Evolutionary conservation across 2,113 vertebrate genomes (phyloP).

Genomic region (Cichladusa arquata): DNA sequence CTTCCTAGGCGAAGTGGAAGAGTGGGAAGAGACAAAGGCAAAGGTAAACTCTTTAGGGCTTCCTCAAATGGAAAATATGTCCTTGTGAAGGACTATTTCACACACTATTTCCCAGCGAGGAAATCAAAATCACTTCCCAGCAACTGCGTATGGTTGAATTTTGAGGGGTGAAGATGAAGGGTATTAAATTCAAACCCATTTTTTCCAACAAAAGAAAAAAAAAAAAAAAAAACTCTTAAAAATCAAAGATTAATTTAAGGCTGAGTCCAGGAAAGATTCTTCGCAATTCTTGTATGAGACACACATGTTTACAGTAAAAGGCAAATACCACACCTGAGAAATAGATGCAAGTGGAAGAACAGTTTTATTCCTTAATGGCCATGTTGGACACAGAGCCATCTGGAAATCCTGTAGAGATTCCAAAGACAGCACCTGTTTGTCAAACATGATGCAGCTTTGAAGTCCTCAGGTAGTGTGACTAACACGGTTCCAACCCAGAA

Average conservation of each 20-base stretch:
- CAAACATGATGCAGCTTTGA: not conserved
- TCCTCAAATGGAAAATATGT: not conserved
- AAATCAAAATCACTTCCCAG: not conserved
- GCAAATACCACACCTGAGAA: not conserved
- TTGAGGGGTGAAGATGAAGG: not conserved
- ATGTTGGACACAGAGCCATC: not conserved
- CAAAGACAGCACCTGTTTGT: constrained; percentile 7
- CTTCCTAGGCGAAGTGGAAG: not conserved
- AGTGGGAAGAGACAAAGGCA: not conserved
- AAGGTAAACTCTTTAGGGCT: not conserved
- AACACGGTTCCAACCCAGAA: not conserved
- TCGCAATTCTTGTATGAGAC: not conserved
- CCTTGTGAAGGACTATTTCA: not conserved
- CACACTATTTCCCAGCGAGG: not conserved
- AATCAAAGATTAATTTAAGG: not conserved
- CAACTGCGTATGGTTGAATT: not conserved
- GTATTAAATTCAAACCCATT: not conserved
- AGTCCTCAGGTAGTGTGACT: not conserved
- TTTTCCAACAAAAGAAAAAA: not conserved
- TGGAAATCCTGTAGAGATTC: constrained; percentile 25
- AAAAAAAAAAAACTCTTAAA: not conserved
- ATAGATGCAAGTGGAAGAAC: not conserved
- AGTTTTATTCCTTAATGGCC: not conserved
- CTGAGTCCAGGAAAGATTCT: not conserved
- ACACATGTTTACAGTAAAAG: not conserved